Evolutionary conservation across 2,888 invertebrate species (phyloP).

Genomic region (Sarcophaga rosellei): DNA sequence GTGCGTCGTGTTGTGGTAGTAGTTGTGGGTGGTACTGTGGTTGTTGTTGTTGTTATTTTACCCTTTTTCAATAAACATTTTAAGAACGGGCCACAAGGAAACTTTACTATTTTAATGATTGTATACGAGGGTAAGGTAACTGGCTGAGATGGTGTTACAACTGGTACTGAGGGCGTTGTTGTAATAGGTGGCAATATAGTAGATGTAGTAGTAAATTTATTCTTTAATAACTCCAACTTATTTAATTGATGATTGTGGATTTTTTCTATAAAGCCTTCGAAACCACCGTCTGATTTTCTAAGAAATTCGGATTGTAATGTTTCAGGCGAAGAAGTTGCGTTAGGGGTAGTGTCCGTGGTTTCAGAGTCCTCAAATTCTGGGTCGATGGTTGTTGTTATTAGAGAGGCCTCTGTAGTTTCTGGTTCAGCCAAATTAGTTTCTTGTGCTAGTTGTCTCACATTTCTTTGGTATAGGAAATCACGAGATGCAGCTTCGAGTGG

Average conservation of each 20-base stretch:
- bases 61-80: conserved; percentile 11
- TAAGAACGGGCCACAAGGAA: neutral
- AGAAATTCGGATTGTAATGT: neutral
- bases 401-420: neutral
- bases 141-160: neutral
- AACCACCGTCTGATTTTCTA: neutral
- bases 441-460: neutral
- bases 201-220: neutral
- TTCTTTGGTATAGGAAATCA: neutral
- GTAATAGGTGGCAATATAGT: neutral
- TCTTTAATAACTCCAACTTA: neutral
- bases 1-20: conserved; percentile 8
- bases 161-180: neutral
- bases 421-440: neutral
- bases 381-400: neutral
- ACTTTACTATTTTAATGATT: neutral
- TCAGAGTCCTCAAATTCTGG: neutral
- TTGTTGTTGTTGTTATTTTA: conserved; percentile 10
- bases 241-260: neutral
- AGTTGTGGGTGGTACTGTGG: neutral
- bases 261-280: neutral
- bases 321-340: neutral
- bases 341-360: neutral
- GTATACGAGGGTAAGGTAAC: neutral
- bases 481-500: neutral